Conservation (phyloP, 2,113 vertebrate genomes). For the Cettia cetti region DNA sequence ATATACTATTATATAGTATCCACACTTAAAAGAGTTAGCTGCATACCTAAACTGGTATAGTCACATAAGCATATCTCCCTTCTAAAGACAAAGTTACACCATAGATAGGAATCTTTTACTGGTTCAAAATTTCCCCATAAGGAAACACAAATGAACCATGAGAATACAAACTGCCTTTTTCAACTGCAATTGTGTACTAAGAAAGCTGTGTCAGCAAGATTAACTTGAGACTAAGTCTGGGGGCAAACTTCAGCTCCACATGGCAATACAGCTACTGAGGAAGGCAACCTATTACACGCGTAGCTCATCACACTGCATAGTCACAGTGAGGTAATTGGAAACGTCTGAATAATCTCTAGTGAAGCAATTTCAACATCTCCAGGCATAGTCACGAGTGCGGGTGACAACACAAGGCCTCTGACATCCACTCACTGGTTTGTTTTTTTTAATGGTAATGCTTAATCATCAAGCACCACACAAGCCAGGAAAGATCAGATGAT, state of each 20-base stretch:
- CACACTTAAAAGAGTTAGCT: not conserved
- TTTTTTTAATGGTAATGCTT: not conserved
- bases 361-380: slow-evolving; percentile 44
- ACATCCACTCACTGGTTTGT: not conserved
- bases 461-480: slow-evolving; percentile 14
- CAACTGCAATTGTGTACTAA: not conserved
- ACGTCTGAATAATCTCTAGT: not conserved
- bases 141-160: not conserved
- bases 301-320: not conserved
- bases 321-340: slow-evolving; percentile 6
- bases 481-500: not conserved
- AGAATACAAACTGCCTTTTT: not conserved
- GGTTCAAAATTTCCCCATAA: not conserved
- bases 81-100: not conserved
- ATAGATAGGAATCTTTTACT: not conserved
- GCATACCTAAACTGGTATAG: not conserved
- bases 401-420: slow-evolving; percentile 13
- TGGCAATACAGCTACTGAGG: not conserved
- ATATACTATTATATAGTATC: not conserved
- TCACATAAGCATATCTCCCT: fast-evolving
- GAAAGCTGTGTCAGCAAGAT: not conserved
- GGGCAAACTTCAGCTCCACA: not conserved
- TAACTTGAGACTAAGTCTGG: not conserved
- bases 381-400: not conserved
- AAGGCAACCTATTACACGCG: not conserved